Evolutionary conservation across 2,113 vertebrate species (phyloP).

Genomic region (Syngnathoides biaculeatus): DNA sequence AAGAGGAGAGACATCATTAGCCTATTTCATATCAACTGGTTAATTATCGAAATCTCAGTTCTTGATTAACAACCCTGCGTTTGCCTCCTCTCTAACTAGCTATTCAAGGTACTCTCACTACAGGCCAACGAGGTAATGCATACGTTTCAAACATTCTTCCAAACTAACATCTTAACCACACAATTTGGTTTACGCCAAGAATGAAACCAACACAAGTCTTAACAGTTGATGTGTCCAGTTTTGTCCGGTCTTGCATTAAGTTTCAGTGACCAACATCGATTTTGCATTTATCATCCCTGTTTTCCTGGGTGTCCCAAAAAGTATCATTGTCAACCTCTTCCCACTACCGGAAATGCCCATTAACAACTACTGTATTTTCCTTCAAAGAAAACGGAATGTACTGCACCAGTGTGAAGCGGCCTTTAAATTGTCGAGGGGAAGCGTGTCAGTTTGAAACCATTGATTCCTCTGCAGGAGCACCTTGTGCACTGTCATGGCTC

Average conservation of each 20-base stretch:
- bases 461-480: conserved; percentile 85
- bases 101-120: conserved; percentile 89
- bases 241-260: conserved; percentile 32
- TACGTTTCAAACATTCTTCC: conserved; percentile 62
- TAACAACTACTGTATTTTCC: conserved; percentile 46
- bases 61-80: conserved; percentile 71
- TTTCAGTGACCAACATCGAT: conserved; percentile 28
- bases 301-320: conserved; percentile 51
- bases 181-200: conserved; percentile 36
- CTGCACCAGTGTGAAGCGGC: conserved; percentile 25
- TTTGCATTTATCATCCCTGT: conserved; percentile 42
- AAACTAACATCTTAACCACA: conserved; percentile 71
- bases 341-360: conserved; percentile 50
- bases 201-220: conserved; percentile 43
- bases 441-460: conserved; percentile 1
- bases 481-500: conserved; percentile 93
- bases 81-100: conserved; percentile 89
- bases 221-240: conserved; percentile 46
- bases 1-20: conserved; percentile 25
- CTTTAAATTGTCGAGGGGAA: conserved; percentile 11
- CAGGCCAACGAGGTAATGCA: conserved; percentile 88
- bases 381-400: conserved; percentile 29
- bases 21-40: conserved; percentile 11
- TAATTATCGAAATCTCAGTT: conserved; percentile 22
- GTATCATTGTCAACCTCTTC: conserved; percentile 26